These are phyloP conservation scores for Myiagra hebetior DNA, from an alignment of 2,113 vertebrate genomes.

Conservation along the genomic window DNA sequence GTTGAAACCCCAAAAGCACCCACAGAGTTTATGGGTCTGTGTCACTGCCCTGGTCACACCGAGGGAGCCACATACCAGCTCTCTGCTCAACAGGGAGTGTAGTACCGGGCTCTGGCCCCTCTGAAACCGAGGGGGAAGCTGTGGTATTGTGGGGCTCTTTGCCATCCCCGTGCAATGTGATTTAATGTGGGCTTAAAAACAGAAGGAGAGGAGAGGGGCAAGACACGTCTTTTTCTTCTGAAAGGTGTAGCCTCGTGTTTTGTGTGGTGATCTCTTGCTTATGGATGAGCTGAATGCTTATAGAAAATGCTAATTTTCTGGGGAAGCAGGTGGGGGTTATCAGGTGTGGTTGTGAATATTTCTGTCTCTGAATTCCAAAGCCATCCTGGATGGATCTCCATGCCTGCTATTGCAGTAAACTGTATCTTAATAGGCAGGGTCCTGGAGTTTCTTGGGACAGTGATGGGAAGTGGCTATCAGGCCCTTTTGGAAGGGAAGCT, in stretches of 20 bases:
- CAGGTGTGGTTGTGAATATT: background rate
- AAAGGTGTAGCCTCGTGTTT: background rate
- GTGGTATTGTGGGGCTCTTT: background rate
- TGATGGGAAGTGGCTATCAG: background rate
- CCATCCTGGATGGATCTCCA: background rate
- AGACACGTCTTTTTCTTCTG: background rate
- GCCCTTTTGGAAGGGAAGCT: background rate
- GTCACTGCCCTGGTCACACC: background rate
- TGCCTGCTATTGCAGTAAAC: background rate
- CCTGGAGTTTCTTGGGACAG: background rate
- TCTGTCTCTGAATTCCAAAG: background rate
- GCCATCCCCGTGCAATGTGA: background rate
- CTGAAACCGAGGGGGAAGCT: background rate
- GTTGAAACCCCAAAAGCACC: background rate
- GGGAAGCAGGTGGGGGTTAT: background rate
- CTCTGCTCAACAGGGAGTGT: fast-evolving
- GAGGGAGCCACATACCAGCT: fast-evolving
- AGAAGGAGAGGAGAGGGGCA: background rate
- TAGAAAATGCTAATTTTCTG: background rate
- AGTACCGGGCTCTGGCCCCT: background rate
- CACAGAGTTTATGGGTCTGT: background rate
- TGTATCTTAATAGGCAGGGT: background rate
- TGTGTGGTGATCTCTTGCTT: background rate
- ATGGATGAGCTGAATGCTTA: background rate
- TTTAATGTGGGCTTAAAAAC: background rate